Conservation (phyloP, 2,888 invertebrate genomes). For the Lithophane ornitopus region DNA sequence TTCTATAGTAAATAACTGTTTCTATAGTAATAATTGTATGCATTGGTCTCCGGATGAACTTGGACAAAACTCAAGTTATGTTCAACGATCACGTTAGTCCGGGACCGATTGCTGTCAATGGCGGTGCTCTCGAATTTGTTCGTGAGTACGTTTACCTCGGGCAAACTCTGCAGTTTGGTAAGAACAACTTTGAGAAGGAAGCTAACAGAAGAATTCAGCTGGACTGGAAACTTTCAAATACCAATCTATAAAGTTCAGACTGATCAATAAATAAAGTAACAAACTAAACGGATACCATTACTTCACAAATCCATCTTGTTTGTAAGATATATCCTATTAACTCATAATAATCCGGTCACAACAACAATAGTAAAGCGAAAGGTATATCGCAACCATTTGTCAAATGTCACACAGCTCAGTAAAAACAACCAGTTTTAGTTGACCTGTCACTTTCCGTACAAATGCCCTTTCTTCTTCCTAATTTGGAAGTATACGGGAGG, state of each 20-base stretch:
- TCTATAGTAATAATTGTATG: no score
- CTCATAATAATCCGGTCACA: constrained; percentile 56
- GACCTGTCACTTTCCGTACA: constrained; percentile 14
- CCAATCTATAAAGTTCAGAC: not conserved
- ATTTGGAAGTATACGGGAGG: not conserved
- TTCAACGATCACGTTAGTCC: no score
- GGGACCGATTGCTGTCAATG: no score
- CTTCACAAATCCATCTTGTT: constrained; percentile 38
- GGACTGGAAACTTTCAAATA: constrained; percentile 6
- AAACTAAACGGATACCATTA: constrained; percentile 21
- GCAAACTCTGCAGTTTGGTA: no score
- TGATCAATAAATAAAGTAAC: not conserved
- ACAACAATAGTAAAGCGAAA: constrained; percentile 64
- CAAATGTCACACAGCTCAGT: constrained; percentile 68
- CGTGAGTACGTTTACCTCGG: no score
- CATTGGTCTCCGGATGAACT: no score
- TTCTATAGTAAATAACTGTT: no score
- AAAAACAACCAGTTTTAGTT: constrained; percentile 29
- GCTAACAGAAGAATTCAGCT: no score
- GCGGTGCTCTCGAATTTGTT: no score
- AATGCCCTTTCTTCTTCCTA: not conserved
- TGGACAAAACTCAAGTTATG: no score
- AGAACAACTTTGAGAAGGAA: no score
- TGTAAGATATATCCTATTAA: constrained; percentile 49
- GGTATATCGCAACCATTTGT: constrained; percentile 70